Conservation (phyloP, 2,888 invertebrate genomes). For the Xanthorhoe designata region DNA sequence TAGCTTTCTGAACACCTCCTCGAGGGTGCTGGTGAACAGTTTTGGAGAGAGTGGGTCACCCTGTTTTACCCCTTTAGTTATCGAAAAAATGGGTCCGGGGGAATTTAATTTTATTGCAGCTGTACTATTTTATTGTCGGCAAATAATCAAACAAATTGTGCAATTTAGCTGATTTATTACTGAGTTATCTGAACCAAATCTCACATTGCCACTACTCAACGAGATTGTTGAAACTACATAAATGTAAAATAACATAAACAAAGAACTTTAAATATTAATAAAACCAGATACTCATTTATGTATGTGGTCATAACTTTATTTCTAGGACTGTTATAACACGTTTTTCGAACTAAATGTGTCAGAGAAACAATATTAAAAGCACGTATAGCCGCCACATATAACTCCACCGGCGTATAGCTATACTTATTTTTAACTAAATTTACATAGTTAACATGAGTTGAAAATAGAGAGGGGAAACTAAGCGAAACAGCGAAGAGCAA, state of each 20-base stretch:
- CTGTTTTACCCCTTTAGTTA: too few relatives aligned
- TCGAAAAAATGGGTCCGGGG: too few relatives aligned
- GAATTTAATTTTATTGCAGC: too few relatives aligned
- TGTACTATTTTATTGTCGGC: too few relatives aligned
- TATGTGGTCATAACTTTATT: too few relatives aligned
- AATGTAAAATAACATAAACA: not conserved
- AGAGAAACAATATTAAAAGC: slow-evolving; percentile 27
- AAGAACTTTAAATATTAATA: not conserved
- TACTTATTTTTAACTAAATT: slow-evolving; percentile 68
- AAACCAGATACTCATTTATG: not conserved
- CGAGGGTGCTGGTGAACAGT: too few relatives aligned
- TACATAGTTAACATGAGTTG: slow-evolving; percentile 80
- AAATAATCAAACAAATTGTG: too few relatives aligned
- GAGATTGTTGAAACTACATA: not conserved
- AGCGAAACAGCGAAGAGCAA: slow-evolving; percentile 82
- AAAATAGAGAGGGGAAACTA: slow-evolving; percentile 80
- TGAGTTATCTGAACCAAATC: too few relatives aligned
- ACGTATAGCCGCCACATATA: slow-evolving; percentile 47
- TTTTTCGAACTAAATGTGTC: slow-evolving; percentile 28
- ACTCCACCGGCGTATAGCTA: slow-evolving; percentile 56
- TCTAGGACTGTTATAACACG: not conserved
- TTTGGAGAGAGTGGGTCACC: too few relatives aligned
- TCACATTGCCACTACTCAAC: slow-evolving; percentile 17
- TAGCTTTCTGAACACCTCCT: too few relatives aligned
- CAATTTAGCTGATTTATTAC: too few relatives aligned